These are phyloP conservation scores for Unio pictorum DNA, from an alignment of 2,888 invertebrate genomes.

Conservation along the genomic window DNA sequence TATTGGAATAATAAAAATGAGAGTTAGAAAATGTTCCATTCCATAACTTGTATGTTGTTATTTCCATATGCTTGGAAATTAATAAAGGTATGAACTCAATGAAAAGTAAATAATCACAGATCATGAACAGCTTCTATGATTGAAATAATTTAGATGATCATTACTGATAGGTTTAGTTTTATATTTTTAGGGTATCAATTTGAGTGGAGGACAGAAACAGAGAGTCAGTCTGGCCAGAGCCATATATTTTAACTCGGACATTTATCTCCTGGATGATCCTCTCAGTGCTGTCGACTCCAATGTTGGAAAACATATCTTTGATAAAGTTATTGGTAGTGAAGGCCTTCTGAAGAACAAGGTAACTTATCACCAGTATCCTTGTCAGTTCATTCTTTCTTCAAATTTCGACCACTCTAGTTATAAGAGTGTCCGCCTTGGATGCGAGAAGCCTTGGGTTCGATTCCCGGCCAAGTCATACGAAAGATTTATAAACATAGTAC, in stretches of 20 bases:
- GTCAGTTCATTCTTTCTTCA: background rate
- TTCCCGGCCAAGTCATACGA: too few relatives aligned
- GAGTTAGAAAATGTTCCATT: too few relatives aligned
- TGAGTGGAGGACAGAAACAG: conserved; percentile 70
- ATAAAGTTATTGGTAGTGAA: conserved; percentile 64
- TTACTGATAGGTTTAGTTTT: background rate
- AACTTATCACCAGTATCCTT: conserved; percentile 1
- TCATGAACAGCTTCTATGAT: too few relatives aligned
- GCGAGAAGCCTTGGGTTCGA: too few relatives aligned
- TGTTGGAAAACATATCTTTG: conserved; percentile 70
- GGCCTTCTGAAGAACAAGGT: conserved; percentile 66
- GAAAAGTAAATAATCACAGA: too few relatives aligned
- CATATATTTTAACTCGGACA: conserved; percentile 66
- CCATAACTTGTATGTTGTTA: too few relatives aligned
- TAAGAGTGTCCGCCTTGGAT: too few relatives aligned
- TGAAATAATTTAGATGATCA: too few relatives aligned
- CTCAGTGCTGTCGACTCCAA: conserved; percentile 71
- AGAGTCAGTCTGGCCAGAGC: conserved; percentile 69
- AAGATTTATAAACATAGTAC: too few relatives aligned
- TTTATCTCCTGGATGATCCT: conserved; percentile 71
- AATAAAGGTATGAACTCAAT: too few relatives aligned
- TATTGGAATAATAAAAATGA: too few relatives aligned
- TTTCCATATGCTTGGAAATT: too few relatives aligned
- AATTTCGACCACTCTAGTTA: background rate
- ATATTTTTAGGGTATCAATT: conserved; percentile 65